Conservation (phyloP, 2,113 vertebrate species). For the Zosterops pallidus region DNA sequence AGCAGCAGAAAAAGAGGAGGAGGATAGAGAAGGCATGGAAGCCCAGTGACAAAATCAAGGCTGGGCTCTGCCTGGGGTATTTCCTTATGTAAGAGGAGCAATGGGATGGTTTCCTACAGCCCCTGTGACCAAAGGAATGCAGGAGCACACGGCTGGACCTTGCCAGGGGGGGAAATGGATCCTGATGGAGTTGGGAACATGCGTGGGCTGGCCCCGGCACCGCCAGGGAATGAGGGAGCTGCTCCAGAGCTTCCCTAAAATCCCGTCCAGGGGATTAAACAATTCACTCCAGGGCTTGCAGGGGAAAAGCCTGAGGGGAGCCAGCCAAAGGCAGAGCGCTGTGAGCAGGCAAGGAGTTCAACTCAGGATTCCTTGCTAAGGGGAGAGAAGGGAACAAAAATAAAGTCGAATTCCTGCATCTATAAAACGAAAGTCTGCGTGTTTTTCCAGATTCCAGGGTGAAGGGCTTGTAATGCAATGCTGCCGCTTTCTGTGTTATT, state of each 20-base stretch:
- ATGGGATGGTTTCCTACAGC: background rate
- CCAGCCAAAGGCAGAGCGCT: constrained; percentile 20
- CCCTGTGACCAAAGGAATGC: constrained; percentile 36
- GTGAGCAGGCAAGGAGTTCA: background rate
- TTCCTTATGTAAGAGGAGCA: background rate
- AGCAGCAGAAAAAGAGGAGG: background rate
- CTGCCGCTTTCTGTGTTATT: background rate
- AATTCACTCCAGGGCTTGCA: background rate
- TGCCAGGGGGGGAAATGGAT: background rate
- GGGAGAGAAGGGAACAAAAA: background rate
- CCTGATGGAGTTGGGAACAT: background rate
- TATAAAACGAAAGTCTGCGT: background rate
- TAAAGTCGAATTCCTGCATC: background rate
- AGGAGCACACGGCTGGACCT: background rate
- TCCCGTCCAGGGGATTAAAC: background rate
- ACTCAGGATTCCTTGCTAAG: constrained; percentile 30
- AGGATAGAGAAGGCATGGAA: background rate
- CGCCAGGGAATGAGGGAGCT: background rate
- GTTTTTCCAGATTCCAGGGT: background rate
- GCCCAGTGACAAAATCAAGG: background rate
- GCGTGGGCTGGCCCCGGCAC: background rate
- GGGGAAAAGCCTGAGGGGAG: constrained; percentile 2
- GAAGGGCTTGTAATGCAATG: background rate
- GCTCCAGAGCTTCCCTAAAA: background rate
- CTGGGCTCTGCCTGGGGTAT: background rate